Evolutionary conservation across 1,140 invertebrate genomes (phyloP).

Genomic region (Papilio machaon): DNA sequence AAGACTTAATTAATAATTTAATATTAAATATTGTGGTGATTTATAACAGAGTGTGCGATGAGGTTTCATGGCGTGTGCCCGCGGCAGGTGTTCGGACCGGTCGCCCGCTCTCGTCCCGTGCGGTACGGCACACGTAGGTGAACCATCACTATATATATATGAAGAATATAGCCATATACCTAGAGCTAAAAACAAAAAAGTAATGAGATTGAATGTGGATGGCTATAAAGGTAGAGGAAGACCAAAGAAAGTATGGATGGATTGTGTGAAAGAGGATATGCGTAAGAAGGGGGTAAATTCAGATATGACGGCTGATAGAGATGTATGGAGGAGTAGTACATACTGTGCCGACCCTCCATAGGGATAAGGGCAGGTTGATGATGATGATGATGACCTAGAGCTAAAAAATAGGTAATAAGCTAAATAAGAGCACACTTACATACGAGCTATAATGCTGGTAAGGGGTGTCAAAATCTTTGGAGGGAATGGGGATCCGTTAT

Average conservation of each 20-base stretch:
- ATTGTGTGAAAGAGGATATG: too few species aligned
- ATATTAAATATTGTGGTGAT: background rate
- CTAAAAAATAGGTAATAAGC: too few species aligned
- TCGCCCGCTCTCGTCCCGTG: slow-evolving; percentile 39
- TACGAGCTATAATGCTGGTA: background rate
- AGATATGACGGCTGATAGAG: too few species aligned
- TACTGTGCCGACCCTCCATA: too few species aligned
- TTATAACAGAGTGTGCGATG: slow-evolving; percentile 27
- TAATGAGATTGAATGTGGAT: too few species aligned
- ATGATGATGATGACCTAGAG: too few species aligned
- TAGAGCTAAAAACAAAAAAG: background rate
- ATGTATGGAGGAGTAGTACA: too few species aligned
- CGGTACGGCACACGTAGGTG: slow-evolving; percentile 40
- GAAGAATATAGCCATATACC: background rate
- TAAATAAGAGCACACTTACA: background rate
- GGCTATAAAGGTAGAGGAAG: too few species aligned
- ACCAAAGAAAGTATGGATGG: too few species aligned
- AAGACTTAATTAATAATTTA: background rate
- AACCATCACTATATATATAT: slow-evolving; percentile 33
- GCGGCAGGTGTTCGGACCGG: slow-evolving; percentile 73
- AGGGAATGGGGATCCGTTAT: too few species aligned
- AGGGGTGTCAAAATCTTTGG: background rate
- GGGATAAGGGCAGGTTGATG: too few species aligned
- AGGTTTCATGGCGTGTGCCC: slow-evolving; percentile 69
- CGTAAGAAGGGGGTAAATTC: too few species aligned